Conservation (phyloP, 2,888 invertebrate species). For the Leucophora obtusa region DNA sequence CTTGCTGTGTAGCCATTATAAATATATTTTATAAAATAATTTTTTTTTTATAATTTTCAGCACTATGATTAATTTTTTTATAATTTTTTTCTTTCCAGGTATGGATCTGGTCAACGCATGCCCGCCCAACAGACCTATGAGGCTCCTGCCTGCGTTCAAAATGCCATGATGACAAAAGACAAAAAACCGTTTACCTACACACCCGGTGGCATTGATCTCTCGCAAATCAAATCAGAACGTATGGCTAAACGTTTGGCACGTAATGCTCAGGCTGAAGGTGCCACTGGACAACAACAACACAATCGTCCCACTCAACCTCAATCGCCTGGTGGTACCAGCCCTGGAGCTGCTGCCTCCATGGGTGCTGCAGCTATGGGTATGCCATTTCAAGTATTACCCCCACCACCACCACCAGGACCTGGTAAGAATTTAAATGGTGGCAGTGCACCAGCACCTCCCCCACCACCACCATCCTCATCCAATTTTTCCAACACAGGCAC, state of each 20-base stretch:
- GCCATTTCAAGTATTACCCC: conserved; percentile 83
- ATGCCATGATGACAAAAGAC: conserved; percentile 96
- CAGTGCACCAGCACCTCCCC: conserved; percentile 80
- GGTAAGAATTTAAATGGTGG: conserved; percentile 78
- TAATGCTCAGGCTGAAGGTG: conserved; percentile 86
- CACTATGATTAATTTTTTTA: neutral
- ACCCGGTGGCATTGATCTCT: conserved; percentile 93
- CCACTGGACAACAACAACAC: conserved; percentile 82
- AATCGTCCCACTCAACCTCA: conserved; percentile 77
- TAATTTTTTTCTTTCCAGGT: conserved; percentile 66
- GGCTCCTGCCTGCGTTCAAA: conserved; percentile 93
- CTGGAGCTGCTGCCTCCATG: conserved; percentile 77
- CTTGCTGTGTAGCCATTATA: too few species aligned
- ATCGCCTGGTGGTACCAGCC: conserved; percentile 69
- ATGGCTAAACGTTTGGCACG: conserved; percentile 88
- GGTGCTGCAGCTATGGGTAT: conserved; percentile 83
- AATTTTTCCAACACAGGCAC: conserved; percentile 63
- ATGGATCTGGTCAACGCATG: conserved; percentile 74
- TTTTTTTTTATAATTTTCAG: neutral
- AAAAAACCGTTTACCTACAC: conserved; percentile 98
- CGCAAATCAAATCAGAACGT: conserved; percentile 92
- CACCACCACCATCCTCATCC: conserved; percentile 77
- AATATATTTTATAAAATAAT: neutral
- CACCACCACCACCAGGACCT: conserved; percentile 79
- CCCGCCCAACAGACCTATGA: conserved; percentile 79